These are phyloP conservation scores for Stegodyphus mimosarum DNA, from an alignment of 1,140 invertebrate genomes.

Conservation along the genomic window DNA sequence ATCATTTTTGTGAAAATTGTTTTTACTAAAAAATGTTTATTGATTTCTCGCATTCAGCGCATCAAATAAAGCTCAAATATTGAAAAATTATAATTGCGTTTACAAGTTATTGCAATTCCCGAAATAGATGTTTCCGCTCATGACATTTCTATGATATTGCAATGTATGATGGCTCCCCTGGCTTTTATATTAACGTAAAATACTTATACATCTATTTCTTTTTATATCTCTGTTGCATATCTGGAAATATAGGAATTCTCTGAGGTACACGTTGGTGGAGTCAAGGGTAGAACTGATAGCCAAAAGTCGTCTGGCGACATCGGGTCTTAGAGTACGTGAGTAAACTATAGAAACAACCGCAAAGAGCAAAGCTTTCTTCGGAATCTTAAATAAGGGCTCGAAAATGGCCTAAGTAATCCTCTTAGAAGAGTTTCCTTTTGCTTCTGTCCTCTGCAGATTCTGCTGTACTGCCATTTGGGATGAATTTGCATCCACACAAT, in stretches of 20 bases:
- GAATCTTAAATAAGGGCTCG: conserved; percentile 41
- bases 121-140: too few species aligned
- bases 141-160: neutral
- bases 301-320: conserved; percentile 43
- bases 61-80: too few species aligned
- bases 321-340: conserved; percentile 26
- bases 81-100: too few species aligned
- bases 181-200: conserved; percentile 10
- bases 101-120: too few species aligned
- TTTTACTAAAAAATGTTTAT: too few species aligned
- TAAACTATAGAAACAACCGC: conserved; percentile 27
- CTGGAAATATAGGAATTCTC: conserved; percentile 6
- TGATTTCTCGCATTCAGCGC: too few species aligned
- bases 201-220: conserved; percentile 24
- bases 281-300: conserved; percentile 36
- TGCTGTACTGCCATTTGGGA: neutral
- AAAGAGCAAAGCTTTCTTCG: conserved; percentile 31
- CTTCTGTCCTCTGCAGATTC: conserved; percentile 6
- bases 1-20: too few species aligned
- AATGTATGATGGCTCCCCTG: neutral
- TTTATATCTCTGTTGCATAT: conserved; percentile 13
- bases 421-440: conserved; percentile 18
- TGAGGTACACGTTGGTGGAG: conserved; percentile 22
- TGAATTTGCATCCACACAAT: conserved; percentile 33
- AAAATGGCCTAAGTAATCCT: conserved; percentile 48